Base-by-base conservation (phyloP, 2,113 vertebrate species). In the Phylloscopus trochilus region DNA sequence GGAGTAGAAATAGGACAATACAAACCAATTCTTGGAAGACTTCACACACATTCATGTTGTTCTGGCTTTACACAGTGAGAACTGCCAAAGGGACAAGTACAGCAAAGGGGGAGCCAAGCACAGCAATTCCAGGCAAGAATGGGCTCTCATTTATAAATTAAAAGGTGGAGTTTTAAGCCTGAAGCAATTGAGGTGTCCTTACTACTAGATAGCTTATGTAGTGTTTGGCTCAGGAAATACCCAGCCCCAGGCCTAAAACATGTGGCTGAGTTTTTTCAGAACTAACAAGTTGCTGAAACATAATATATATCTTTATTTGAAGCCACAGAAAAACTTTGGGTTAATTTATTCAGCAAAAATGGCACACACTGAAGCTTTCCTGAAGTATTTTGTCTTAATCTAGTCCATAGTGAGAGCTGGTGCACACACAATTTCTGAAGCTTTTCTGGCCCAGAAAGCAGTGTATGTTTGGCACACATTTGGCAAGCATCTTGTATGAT, bases 1-100 rank as follows among this genome's bases (percentile, higher is more conserved):
- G 58, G 18, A 88, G 58, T 24, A 60, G 58, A 69, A 92, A 51
- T 10, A 69, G 15, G 7, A 15, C 23, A 56, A 19, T 10, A 7
- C 8, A 14, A 53, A 60, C 13, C 8, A 84, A 15, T 56, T 68
- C 44, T 84, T 67, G 31, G 37, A 81, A 59, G 52, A 59, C 27
- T 51, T 59, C 44, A 59, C 24, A 22, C 4, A 24, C 0, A 1
- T 12, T 83, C 10, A 3, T 12, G 47, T n/a, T 43, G 2, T n/a
- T 90, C 47, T 63, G 43, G 27, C 22, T 92, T 90, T 83, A 55
- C 9, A 6, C 4, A 46, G 24, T 39, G 30, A 79, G 81, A 70
- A 49, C 9, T 43, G 39, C 7, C 47, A 75, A 21, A n/a, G 28
- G 17, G 17, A 60, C 37, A 91, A 44, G 37, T 30, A 23, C 21